Conservation (phyloP, 2,888 invertebrate genomes). For the Brachyptera risi region DNA sequence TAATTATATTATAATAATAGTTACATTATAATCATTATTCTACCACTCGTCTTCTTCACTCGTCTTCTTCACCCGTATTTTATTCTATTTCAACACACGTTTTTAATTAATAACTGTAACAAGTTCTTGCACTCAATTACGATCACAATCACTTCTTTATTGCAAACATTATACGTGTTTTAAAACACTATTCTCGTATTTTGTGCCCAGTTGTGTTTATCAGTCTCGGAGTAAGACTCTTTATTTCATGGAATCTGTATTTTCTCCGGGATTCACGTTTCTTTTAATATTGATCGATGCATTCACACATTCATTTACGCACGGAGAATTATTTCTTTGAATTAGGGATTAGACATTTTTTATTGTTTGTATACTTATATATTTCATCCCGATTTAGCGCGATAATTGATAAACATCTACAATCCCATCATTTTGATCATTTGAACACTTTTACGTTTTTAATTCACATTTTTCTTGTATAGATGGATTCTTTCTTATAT, state of each 20-base stretch:
- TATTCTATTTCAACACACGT: slow-evolving; percentile 11
- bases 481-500: too few relatives aligned
- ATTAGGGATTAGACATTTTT: background rate
- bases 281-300: background rate
- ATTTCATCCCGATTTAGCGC: background rate
- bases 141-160: slow-evolving; percentile 14
- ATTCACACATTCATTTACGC: background rate
- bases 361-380: background rate
- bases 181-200: background rate
- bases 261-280: background rate
- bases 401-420: slow-evolving; percentile 9
- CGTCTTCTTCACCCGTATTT: slow-evolving; percentile 20
- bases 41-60: too few relatives aligned
- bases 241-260: too few relatives aligned
- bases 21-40: too few relatives aligned
- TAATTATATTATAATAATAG: too few relatives aligned
- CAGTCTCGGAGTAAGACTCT: too few relatives aligned
- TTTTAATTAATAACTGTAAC: slow-evolving; percentile 10
- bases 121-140: slow-evolving; percentile 6
- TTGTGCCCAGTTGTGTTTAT: slow-evolving; percentile 5
- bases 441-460: slow-evolving; percentile 6
- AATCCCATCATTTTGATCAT: slow-evolving; percentile 2
- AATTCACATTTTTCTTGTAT: background rate
- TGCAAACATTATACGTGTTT: background rate
- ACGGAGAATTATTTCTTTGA: background rate